Base-by-base conservation (phyloP, 2,797 vertebrate species). In the Diceros bicornis region DNA sequence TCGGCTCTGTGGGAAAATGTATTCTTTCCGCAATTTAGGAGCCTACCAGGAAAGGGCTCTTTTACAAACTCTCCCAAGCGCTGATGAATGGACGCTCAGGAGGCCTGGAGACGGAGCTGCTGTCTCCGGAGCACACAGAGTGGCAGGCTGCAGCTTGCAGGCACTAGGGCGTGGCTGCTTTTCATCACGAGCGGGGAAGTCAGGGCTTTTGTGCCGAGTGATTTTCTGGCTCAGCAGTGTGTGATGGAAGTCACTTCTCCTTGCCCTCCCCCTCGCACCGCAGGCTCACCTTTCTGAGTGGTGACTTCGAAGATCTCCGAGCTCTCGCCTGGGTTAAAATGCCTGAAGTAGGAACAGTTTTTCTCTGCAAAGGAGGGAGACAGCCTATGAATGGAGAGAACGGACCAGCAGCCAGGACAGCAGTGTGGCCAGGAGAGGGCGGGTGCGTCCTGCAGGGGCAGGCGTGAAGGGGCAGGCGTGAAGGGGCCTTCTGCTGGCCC, bases 321-420 rank as follows among this genome's bases (percentile, higher is more conserved):
- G 97, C 99, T 99, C 97, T 99, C 99, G 81, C 99, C 99, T 1
- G 99, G 99, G 4, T 99, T 99, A 96, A 99, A 99, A 98, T 99
- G 99, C 98, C 99, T 99, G 99, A 99, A 99, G 99, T 99, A 99
- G 96, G 99, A 99, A 96, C 99, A 99, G 99, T 99, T 99, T 98
- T 99, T 98, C 57, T 99, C 99, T 99, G 99, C 50, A 95, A 89
- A 95, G 97, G 89, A 97, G 78, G 37, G 93, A 97, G 89, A 97
- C 17, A 55, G 86, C 52, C 86, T 34, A 27, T 69, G 14, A 87
- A 93, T 59, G 8, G 61, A 59, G 61, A 57, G n/a, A 59, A 59
- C 10, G 7, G 52, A 55, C 14, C 50, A 4, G 20, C 0, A 7
- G 72, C 10, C 0, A 5, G 34, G 79, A 13, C 9, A 1, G 81